Conservation (phyloP, 2,113 vertebrate species). For the Pavo muticus region DNA sequence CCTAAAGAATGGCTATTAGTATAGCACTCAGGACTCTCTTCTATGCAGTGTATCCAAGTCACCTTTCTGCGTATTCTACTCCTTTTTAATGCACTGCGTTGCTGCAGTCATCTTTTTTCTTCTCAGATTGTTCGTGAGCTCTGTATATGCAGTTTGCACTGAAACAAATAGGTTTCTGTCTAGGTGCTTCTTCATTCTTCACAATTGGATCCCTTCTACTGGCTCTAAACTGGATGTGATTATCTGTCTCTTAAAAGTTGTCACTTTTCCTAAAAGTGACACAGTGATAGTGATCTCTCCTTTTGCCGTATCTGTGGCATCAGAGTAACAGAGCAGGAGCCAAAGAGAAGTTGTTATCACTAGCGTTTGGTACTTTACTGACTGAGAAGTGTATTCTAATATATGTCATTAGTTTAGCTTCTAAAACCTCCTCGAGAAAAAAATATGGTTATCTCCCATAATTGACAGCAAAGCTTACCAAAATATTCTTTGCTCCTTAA, state of each 20-base stretch:
- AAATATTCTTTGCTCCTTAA: background rate
- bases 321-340: background rate
- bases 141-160: background rate
- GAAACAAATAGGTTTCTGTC: background rate
- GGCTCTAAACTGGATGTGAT: background rate
- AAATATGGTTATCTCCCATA: background rate
- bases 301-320: background rate
- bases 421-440: background rate
- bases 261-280: background rate
- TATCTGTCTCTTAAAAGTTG: background rate
- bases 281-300: too few species aligned
- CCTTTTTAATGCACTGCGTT: background rate
- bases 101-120: background rate
- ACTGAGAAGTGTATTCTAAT: background rate
- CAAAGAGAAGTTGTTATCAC: background rate
- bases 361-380: background rate
- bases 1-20: background rate
- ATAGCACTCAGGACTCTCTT: background rate
- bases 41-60: background rate
- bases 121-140: background rate
- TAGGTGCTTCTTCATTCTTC: background rate
- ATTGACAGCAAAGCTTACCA: background rate
- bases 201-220: background rate
- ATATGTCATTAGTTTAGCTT: background rate
- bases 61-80: background rate